These are phyloP conservation scores for Pseudomyrmex cubaensis DNA, from an alignment of 1,140 invertebrate genomes.

Conservation along the genomic window DNA sequence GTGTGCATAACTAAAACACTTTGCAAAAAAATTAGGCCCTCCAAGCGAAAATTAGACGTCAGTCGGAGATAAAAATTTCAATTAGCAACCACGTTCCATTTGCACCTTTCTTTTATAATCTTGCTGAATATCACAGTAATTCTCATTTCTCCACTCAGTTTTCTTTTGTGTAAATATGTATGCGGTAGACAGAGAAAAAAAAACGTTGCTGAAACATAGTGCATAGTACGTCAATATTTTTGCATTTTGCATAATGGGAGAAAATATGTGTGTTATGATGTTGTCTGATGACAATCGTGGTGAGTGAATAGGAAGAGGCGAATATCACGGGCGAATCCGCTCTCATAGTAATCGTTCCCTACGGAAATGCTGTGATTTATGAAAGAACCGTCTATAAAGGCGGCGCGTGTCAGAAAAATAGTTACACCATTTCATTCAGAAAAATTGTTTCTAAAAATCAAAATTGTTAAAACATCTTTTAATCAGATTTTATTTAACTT, in stretches of 20 bases:
- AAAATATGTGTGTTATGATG: not conserved
- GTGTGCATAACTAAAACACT: slow-evolving; percentile 10
- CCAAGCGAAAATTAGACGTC: slow-evolving; percentile 7
- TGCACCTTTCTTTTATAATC: not conserved
- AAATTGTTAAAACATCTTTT: slow-evolving; percentile 17
- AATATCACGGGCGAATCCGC: not conserved
- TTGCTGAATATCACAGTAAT: not conserved
- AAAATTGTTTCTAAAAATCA: not conserved
- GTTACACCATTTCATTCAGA: not conserved
- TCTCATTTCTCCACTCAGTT: not conserved
- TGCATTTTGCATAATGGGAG: not conserved
- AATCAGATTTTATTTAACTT: not conserved
- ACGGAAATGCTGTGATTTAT: slow-evolving; percentile 10
- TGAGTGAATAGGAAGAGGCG: slow-evolving; percentile 2
- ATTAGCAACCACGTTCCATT: not conserved
- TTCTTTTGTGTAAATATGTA: not conserved
- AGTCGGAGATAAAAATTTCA: not conserved
- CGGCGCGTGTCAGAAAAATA: not conserved
- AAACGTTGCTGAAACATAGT: too few relatives aligned
- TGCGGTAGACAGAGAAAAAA: not conserved
- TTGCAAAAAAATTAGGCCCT: not conserved
- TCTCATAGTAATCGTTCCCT: slow-evolving; percentile 7
- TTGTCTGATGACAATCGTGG: not conserved
- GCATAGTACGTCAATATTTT: too few relatives aligned
- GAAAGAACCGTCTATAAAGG: not conserved